Percentiles rank a stretch among this genome's conserved stretches.
Conservation (phyloP, 2,113 vertebrate genomes). For the Mellivora capensis region DNA sequence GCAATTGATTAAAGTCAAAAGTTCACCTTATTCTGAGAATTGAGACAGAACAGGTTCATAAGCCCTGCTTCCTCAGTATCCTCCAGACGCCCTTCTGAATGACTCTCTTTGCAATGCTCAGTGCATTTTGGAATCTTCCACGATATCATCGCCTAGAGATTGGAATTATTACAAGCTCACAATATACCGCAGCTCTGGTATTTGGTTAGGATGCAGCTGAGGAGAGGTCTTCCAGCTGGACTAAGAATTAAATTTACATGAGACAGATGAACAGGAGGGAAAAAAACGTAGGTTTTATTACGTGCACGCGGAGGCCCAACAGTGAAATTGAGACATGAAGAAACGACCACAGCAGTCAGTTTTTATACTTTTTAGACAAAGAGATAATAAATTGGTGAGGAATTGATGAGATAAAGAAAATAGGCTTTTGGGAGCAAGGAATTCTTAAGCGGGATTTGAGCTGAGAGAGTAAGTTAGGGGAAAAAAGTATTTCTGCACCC, state of each 20-base stretch:
- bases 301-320: neutral
- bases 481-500: neutral
- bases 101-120: neutral
- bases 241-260: neutral
- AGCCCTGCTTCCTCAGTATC: neutral
- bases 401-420: neutral
- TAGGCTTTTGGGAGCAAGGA: neutral
- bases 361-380: neutral
- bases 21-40: neutral
- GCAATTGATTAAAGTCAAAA: neutral
- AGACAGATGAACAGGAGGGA: neutral
- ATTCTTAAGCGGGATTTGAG: neutral
- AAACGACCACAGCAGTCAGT: neutral
- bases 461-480: neutral
- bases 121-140: neutral
- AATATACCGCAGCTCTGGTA: neutral
- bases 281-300: neutral
- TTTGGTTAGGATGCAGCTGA: neutral
- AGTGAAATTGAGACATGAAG: neutral
- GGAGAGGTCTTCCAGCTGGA: neutral
- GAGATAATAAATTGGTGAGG: neutral
- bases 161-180: neutral
- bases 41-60: neutral
- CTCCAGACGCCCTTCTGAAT: neutral
- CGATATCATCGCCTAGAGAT: neutral